phyloP scores from a whole-genome alignment of 2,888 invertebrate species.

The Arge pagana region DNA sequence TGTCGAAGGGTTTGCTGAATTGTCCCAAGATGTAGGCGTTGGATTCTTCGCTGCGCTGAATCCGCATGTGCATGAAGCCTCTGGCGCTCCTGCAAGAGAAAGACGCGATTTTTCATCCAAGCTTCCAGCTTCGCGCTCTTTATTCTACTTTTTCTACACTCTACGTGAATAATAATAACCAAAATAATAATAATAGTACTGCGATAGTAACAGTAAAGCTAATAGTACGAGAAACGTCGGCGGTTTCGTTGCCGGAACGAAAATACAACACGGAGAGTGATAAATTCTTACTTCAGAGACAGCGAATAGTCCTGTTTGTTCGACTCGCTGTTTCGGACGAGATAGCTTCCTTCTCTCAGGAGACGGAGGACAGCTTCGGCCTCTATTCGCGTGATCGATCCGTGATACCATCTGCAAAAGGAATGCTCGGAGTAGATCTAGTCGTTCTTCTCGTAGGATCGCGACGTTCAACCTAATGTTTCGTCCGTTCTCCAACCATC shows the following conservation, averaged over 20 bases:
- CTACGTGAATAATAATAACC: too few species aligned
- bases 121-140: too few species aligned
- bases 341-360: slow-evolving; percentile 88
- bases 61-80: slow-evolving; percentile 97
- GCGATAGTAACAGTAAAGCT: too few species aligned
- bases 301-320: slow-evolving; percentile 92
- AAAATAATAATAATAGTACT: too few species aligned
- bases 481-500: neutral
- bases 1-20: slow-evolving; percentile 89
- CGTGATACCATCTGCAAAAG: slow-evolving; percentile 87
- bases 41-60: slow-evolving; percentile 74
- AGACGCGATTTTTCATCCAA: too few species aligned
- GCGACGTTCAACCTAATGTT: neutral
- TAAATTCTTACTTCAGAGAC: slow-evolving; percentile 85
- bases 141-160: too few species aligned
- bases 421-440: too few species aligned
- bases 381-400: slow-evolving; percentile 86
- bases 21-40: slow-evolving; percentile 89
- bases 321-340: slow-evolving; percentile 93
- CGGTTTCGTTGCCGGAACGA: too few species aligned
- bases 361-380: slow-evolving; percentile 86
- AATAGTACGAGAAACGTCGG: too few species aligned
- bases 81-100: slow-evolving; percentile 77
- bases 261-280: too few species aligned
- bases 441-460: too few species aligned